Base-by-base conservation (phyloP, 2,113 vertebrate genomes). In the Tichodroma muraria region DNA sequence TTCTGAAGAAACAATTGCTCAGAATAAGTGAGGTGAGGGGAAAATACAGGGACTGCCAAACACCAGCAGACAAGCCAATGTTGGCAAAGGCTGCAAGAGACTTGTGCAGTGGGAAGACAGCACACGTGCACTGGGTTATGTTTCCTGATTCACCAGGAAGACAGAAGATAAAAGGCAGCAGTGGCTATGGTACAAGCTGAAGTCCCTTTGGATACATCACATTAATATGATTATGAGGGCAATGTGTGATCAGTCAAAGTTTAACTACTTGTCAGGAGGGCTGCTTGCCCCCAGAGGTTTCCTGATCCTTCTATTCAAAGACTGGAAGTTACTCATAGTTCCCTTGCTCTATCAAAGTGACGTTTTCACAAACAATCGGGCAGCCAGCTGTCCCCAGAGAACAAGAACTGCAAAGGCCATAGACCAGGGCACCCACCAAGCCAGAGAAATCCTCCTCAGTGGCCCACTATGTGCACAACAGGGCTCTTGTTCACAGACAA, bases 141-240 rank as follows among this genome's bases (percentile, higher is more conserved):
- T 28, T 69, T 81, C 66, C 76, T 83, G 59, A 88, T 54, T 66
- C 68, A 91, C 63, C 44, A 85, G 38, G 47, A 89, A 83, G 64
- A 80, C 27, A 65, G 57, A 63, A 92, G 65, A 79, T 33, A 60
- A 90, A 89, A 90, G 61, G 50, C 49, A 85, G 61, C 19, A 45
- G 57, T 28, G 52, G 40, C 69, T 86, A 33, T 3, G 13, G 37
- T 49, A 80, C 40, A 79, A 65, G 53, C 9, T 65, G 49, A 85
- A 89, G 85, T 45, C 84, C 19, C 42, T 85, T 47, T 47, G 81
- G 70, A 87, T 45, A 63, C 42, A 73, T 72, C 42, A 53, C 28
- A 76, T 79, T 81, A 69, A 83, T 40, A 64, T 22, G 28, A 93
- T 79, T 45, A 50, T 13, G n/a, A 82, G 25, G 45, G 73, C 30